Base-by-base conservation (phyloP, 1,140 invertebrate genomes). In the Drosophila tani region DNA sequence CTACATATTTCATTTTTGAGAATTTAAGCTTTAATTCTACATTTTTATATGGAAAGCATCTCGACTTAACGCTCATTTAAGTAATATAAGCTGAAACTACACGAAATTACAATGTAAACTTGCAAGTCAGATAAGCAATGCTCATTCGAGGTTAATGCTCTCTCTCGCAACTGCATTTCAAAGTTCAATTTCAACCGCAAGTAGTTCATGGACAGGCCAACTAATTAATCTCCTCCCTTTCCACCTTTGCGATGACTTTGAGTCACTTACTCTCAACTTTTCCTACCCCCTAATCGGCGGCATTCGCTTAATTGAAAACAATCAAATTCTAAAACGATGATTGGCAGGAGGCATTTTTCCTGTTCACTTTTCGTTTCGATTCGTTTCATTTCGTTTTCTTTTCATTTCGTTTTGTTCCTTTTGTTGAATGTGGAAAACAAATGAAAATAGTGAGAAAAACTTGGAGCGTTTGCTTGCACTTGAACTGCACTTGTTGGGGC, bases 271-370 rank as follows among this genome's bases (percentile, higher is more conserved):
- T 57, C 24, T 24, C 53, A 5, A 6, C 19, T 19, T 19, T 49
- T 19, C 46, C 9, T 21, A 8, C 43, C 43, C 43, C 19, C 32
- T 24, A 43, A 66, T 11, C 40, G 24, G 5, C 40, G 17, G 63
- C 57, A 64, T 66, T 53, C 40, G 17, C 47, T 55, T 40, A 55
- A 70, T 68, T 70, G 32, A 70, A 68, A 70, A 46, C 53, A 70
- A 70, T 70, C 24, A 51, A 70, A 70, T 69, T 68, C 63, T 70
- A 35, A 55, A 66, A 53, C 47, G 66, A 51, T 51, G 60, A 69
- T 69, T 69, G 66, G 38, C 45, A 47, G 41, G 19, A 35, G 41
- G n/a, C n/a, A 50, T 45, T 29, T 43, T 19, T 19, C n/a, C 35
- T 21, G 43, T n/a, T 62, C 45, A 27, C 40, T 19, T 19, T 53